These are phyloP conservation scores for Sinodicranocentrus sp. DNA, from an alignment of 2,888 invertebrate genomes.

Conservation along the genomic window DNA sequence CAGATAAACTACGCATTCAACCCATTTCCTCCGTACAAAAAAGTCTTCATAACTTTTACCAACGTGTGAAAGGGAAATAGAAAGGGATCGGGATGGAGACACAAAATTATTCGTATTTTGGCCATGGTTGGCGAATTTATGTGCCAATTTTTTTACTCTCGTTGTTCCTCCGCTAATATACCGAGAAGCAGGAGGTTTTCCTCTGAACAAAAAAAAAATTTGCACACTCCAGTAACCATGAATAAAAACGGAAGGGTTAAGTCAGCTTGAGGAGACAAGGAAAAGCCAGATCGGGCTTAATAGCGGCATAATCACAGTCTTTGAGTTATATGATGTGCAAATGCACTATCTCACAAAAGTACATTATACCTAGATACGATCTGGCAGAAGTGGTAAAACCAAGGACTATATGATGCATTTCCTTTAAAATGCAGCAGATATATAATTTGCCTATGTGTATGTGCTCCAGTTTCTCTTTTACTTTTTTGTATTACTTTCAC, in stretches of 20 bases:
- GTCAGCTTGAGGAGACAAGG: constrained; percentile 42
- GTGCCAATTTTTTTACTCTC: constrained; percentile 51
- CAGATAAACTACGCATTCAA: constrained; percentile 10
- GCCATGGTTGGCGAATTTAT: constrained; percentile 43
- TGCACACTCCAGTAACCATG: constrained; percentile 38
- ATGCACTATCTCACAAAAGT: background rate
- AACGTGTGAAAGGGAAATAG: background rate
- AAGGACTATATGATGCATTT: constrained; percentile 46
- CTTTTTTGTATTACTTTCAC: constrained; percentile 3
- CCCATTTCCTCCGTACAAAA: background rate
- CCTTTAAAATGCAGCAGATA: constrained; percentile 36
- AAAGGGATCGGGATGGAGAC: background rate
- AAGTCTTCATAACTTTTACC: constrained; percentile 2
- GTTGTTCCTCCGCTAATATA: background rate
- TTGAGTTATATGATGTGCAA: too few species aligned
- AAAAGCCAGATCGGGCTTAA: constrained; percentile 4
- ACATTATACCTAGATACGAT: background rate
- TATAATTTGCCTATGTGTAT: constrained; percentile 1
- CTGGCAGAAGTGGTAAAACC: background rate
- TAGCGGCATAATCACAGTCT: background rate
- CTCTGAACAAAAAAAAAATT: constrained; percentile 5
- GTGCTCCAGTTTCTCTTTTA: constrained; percentile 1
- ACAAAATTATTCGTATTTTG: constrained; percentile 33
- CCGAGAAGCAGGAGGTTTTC: background rate
- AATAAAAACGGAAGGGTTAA: constrained; percentile 45